phyloP scores from a whole-genome alignment of 2,113 vertebrate genomes.

The Paradisaea rubra region DNA sequence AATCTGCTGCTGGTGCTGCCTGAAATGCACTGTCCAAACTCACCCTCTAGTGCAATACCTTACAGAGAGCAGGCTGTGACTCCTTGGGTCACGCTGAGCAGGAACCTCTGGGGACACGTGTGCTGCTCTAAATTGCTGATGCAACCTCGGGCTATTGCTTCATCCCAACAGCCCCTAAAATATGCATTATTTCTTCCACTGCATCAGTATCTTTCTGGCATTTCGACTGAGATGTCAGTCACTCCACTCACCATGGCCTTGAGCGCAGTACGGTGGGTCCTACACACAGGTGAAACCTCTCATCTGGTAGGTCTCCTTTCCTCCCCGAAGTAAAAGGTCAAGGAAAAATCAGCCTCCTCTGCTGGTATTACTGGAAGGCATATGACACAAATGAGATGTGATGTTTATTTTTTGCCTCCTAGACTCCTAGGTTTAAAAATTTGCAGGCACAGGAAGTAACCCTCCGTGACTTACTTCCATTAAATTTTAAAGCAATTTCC shows the following conservation, averaged over 20 bases:
- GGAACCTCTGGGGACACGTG: fast-evolving
- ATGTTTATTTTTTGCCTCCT: not conserved
- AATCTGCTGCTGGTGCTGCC: not conserved
- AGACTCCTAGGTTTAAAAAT: not conserved
- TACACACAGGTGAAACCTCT: not conserved
- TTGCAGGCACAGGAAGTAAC: not conserved
- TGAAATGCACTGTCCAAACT: not conserved
- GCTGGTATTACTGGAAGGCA: not conserved
- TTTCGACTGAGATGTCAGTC: not conserved
- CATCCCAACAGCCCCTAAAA: not conserved
- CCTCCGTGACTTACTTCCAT: not conserved
- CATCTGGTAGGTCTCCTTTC: not conserved
- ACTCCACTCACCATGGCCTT: not conserved
- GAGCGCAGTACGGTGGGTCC: not conserved
- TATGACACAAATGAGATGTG: not conserved
- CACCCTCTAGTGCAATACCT: not conserved
- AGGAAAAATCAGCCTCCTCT: not conserved
- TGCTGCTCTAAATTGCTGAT: not conserved
- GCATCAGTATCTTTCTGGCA: not conserved
- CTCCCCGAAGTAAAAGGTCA: not conserved
- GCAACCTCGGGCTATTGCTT: not conserved
- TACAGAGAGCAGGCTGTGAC: not conserved
- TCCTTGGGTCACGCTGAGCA: not conserved
- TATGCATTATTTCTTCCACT: not conserved
- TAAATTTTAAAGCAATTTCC: not conserved